Conservation (phyloP, 2,797 vertebrate species). For the Paratrypauchen microcephalus region DNA sequence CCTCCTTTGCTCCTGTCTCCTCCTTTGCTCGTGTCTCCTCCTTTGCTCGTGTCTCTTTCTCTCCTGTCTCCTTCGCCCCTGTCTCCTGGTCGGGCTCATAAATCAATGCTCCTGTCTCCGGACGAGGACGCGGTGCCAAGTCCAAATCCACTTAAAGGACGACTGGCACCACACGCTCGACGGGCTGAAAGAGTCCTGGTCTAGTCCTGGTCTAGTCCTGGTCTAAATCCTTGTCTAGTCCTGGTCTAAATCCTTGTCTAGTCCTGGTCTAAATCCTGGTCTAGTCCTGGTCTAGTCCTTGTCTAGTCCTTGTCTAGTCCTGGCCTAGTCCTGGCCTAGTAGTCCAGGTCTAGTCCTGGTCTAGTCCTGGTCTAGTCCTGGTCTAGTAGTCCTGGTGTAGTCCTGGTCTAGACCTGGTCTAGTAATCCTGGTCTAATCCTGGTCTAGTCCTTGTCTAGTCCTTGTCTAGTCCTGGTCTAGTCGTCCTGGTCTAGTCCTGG, state of each 20-base stretch:
- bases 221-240: not conserved
- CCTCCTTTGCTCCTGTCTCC: too few species aligned
- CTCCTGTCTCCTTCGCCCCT: not conserved
- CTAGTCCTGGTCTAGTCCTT: not conserved
- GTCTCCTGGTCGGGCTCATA: conserved; percentile 1
- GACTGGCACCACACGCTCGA: conserved; percentile 6
- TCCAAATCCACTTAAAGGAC: conserved; percentile 9
- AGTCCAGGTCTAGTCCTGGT: not conserved
- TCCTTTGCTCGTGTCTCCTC: too few species aligned
- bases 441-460: too few species aligned
- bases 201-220: not conserved
- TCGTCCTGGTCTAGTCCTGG: too few species aligned
- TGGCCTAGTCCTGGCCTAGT: not conserved
- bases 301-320: too few species aligned
- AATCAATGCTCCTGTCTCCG: conserved; percentile 13
- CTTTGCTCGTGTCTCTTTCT: too few species aligned
- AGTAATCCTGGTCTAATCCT: not conserved
- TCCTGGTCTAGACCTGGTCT: not conserved
- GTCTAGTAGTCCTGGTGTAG: too few species aligned
- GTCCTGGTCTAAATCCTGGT: not conserved
- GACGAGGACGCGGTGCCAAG: not conserved
- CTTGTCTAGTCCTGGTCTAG: not conserved
- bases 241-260: too few species aligned
- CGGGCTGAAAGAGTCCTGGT: not conserved
- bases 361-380: not conserved